phyloP scores from a whole-genome alignment of 2,888 invertebrate genomes.

The Agrochola lychnidis region DNA sequence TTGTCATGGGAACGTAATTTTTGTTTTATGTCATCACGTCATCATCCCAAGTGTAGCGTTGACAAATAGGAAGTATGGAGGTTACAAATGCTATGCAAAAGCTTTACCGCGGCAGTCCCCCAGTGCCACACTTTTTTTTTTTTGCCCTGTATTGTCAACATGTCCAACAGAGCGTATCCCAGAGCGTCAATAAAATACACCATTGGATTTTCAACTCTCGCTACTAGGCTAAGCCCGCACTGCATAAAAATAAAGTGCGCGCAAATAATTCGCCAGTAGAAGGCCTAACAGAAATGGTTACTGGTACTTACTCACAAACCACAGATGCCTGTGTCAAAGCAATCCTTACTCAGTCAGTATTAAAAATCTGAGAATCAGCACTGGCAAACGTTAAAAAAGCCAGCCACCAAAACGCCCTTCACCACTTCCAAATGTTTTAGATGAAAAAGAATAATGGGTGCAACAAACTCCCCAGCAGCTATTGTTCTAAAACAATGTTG shows the following conservation, averaged over 20 bases:
- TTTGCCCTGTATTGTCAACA: too few species aligned
- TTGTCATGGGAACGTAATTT: too few species aligned
- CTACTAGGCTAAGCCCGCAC: background rate
- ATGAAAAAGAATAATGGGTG: background rate
- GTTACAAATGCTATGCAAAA: too few species aligned
- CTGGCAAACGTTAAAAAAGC: background rate
- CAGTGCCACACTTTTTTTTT: too few species aligned
- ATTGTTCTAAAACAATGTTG: background rate
- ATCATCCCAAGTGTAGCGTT: too few species aligned
- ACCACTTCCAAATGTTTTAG: background rate
- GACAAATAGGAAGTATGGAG: too few species aligned
- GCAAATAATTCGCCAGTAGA: too few species aligned
- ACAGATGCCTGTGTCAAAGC: background rate
- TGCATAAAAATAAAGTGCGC: background rate
- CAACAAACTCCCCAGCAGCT: background rate
- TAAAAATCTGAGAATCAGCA: background rate
- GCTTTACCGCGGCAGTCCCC: too few species aligned
- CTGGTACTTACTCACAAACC: background rate
- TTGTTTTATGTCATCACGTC: too few species aligned
- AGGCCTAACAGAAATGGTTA: too few species aligned
- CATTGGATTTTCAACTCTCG: background rate
- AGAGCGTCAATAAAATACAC: background rate
- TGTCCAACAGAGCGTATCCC: background rate
- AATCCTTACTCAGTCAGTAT: background rate
- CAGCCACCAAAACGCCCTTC: background rate